Conservation (phyloP, 2,888 invertebrate genomes). For the Orthonevra nobilis region DNA sequence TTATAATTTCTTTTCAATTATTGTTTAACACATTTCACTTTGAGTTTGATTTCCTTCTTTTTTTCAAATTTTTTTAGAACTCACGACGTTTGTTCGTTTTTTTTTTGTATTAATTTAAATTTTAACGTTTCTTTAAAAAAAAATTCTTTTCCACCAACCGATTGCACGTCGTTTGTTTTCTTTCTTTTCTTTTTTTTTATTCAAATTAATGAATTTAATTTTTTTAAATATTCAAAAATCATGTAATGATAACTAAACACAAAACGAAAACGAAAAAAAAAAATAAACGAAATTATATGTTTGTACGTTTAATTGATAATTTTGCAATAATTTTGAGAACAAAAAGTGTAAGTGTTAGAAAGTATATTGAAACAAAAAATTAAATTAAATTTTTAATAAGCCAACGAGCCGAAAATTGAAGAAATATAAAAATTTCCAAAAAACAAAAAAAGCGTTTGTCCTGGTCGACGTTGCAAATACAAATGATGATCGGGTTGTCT, state of each 20-base stretch:
- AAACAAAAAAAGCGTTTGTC: constrained; percentile 77
- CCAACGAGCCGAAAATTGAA: constrained; percentile 71
- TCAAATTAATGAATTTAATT: too few relatives aligned
- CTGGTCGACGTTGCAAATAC: constrained; percentile 78
- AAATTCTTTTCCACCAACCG: constrained; percentile 50
- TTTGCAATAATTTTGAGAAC: constrained; percentile 65
- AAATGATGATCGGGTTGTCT: constrained; percentile 75
- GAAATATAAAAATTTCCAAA: constrained; percentile 78
- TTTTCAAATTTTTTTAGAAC: constrained; percentile 13
- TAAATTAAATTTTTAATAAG: constrained; percentile 72
- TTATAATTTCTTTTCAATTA: constrained; percentile 2
- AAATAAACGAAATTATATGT: constrained; percentile 63
- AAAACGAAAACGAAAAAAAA: constrained; percentile 57
- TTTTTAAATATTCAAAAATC: constrained; percentile 70
- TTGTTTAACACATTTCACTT: constrained; percentile 49
- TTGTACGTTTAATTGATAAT: constrained; percentile 68
- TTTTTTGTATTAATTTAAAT: constrained; percentile 36
- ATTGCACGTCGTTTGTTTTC: constrained; percentile 50
- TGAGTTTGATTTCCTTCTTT: constrained; percentile 28
- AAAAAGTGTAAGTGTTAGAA: constrained; percentile 70
- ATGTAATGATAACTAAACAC: constrained; percentile 72
- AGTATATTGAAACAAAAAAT: too few relatives aligned
- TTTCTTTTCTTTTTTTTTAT: constrained; percentile 40
- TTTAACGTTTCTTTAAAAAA: constrained; percentile 31
- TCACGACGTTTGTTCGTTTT: constrained; percentile 26